Evolutionary conservation across 2,113 vertebrate species (phyloP).

Genomic region (Hypocryptadius cinnamomeus): DNA sequence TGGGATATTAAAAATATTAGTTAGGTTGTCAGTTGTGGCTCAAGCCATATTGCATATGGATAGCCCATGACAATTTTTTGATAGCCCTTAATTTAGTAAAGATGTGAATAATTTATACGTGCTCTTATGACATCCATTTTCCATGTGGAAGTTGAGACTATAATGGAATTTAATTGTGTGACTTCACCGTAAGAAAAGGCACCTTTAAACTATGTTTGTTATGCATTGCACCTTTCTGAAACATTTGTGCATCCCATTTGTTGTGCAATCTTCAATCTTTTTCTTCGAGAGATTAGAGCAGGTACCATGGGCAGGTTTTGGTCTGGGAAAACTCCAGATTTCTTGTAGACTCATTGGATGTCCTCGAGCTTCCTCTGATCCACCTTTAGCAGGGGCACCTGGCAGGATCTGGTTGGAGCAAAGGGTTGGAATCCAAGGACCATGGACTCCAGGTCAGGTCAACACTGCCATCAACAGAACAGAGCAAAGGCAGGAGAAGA

Average conservation of each 20-base stretch:
- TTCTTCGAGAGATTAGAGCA: not conserved
- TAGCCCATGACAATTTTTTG: constrained; percentile 61
- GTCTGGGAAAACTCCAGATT: not conserved
- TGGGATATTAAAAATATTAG: constrained; percentile 65
- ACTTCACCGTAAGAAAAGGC: not conserved
- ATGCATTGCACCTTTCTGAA: not conserved
- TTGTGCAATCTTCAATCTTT: not conserved
- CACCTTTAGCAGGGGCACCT: not conserved
- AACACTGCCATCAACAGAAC: not conserved
- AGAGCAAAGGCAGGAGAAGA: not conserved
- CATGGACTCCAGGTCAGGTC: accelerated
- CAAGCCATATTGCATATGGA: constrained; percentile 45
- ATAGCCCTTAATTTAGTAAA: constrained; percentile 59
- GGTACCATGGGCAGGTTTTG: not conserved
- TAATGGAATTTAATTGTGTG: constrained; percentile 43
- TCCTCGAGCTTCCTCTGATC: not conserved
- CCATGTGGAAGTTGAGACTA: constrained; percentile 11
- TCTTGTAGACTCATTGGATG: not conserved
- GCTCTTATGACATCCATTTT: constrained; percentile 45
- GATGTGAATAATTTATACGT: constrained; percentile 56
- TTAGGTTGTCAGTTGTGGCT: constrained; percentile 56
- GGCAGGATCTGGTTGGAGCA: not conserved
- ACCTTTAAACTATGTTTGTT: not conserved
- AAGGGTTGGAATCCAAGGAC: not conserved
- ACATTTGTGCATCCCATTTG: not conserved